Evolutionary conservation across 2,113 vertebrate species (phyloP).

Genomic region (Clarias magur): DNA sequence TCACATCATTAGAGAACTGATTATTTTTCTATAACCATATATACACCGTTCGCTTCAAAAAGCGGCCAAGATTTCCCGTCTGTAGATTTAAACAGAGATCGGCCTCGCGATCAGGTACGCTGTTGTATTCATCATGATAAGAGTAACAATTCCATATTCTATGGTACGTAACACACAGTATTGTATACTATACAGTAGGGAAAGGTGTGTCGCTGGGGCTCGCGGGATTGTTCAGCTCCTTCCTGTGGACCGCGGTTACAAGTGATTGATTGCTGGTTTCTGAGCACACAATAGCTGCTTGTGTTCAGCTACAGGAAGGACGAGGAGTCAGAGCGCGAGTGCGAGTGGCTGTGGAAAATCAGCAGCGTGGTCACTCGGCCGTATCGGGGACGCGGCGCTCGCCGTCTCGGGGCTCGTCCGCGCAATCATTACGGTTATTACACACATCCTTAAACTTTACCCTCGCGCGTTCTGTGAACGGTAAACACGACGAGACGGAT

Average conservation of each 20-base stretch:
- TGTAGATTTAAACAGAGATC: not conserved
- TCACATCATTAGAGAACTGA: not conserved
- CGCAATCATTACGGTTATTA: not conserved
- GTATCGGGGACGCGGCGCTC: not conserved
- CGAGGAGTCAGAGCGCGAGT: not conserved
- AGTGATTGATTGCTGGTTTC: slow-evolving; percentile 19
- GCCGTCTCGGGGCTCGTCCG: not conserved
- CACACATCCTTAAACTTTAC: not conserved
- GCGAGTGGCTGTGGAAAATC: not conserved
- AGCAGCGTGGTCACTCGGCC: not conserved
- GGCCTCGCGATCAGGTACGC: not conserved
- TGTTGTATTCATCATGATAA: not conserved
- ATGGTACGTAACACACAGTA: not conserved
- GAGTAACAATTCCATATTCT: not conserved
- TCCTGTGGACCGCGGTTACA: not conserved
- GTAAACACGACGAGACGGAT: not conserved
- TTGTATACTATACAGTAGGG: not conserved
- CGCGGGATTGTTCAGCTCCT: not conserved
- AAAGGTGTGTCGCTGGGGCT: not conserved
- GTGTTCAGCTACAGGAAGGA: slow-evolving; percentile 23
- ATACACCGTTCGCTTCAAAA: not conserved
- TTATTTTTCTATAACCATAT: not conserved
- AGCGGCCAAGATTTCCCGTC: not conserved
- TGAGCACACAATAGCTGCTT: not conserved
- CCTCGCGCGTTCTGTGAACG: not conserved